Percentiles rank a stretch among this genome's conserved stretches.
Evolutionary conservation across 2,113 vertebrate genomes (phyloP).

Genomic region (Anhinga anhinga): DNA sequence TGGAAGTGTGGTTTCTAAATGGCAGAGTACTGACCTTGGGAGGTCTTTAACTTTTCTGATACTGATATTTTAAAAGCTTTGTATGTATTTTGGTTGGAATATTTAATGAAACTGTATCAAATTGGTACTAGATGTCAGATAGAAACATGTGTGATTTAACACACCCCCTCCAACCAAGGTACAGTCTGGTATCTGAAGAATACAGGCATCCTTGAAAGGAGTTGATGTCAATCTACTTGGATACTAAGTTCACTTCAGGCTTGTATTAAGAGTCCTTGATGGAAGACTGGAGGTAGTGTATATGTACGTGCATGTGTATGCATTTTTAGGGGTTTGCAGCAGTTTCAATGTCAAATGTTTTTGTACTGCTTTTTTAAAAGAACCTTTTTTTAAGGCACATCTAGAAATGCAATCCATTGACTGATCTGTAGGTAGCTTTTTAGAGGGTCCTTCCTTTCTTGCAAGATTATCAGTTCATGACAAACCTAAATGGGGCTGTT

Average conservation of each 20-base stretch:
- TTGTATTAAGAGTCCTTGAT: neutral
- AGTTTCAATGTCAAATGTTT: neutral
- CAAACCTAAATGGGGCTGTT: neutral
- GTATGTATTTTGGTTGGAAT: neutral
- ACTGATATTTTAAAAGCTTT: neutral
- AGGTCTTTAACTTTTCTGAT: neutral
- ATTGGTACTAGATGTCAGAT: neutral
- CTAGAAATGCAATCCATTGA: neutral
- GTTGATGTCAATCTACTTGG: neutral
- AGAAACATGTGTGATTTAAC: neutral
- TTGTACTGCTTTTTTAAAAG: neutral
- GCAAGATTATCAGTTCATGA: neutral
- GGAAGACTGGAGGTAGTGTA: neutral
- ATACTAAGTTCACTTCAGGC: neutral
- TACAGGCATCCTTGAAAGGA: neutral
- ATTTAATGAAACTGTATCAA: neutral
- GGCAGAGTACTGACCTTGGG: neutral
- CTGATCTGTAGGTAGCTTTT: neutral
- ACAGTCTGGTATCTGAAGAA: neutral
- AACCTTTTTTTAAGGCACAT: neutral
- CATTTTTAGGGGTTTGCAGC: neutral
- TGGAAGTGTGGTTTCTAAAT: neutral
- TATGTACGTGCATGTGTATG: fast-evolving
- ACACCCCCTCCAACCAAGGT: neutral
- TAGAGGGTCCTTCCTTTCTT: neutral